phyloP scores from a whole-genome alignment of 2,113 vertebrate species.

The Scatophagus argus region DNA sequence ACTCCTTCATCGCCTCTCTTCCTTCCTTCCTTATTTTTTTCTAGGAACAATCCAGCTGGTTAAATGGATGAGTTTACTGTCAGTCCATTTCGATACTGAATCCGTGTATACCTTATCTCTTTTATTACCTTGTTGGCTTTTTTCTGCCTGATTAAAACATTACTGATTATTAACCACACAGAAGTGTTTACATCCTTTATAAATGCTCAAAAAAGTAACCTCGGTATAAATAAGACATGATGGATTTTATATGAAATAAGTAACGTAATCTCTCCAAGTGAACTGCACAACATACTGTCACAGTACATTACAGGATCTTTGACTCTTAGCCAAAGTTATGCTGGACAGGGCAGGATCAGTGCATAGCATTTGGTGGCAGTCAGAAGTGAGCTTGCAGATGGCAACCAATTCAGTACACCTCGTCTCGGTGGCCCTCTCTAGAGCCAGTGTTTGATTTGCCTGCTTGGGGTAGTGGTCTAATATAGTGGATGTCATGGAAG shows the following conservation, averaged over 20 bases:
- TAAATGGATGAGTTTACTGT: constrained; percentile 5
- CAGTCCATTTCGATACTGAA: neutral
- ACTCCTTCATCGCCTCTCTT: neutral
- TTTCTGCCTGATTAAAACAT: neutral
- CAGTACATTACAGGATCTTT: neutral
- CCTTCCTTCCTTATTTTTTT: neutral
- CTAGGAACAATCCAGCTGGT: neutral
- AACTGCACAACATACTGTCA: neutral
- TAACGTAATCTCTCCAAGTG: neutral
- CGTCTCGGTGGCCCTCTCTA: too few relatives aligned
- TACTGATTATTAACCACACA: neutral
- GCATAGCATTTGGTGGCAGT: too few relatives aligned
- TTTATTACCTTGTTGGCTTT: neutral
- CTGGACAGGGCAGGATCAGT: neutral
- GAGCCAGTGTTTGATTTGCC: too few relatives aligned
- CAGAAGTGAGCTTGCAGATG: too few relatives aligned
- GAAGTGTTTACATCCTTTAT: neutral
- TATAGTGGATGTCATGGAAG: too few relatives aligned
- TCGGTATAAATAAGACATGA: neutral
- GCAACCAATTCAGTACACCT: too few relatives aligned
- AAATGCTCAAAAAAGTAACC: neutral
- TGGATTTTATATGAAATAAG: neutral
- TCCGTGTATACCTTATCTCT: neutral
- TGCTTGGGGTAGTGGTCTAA: too few relatives aligned
- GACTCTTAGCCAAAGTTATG: neutral